phyloP scores from a whole-genome alignment of 2,797 vertebrate genomes.

The Rhinella marina region DNA sequence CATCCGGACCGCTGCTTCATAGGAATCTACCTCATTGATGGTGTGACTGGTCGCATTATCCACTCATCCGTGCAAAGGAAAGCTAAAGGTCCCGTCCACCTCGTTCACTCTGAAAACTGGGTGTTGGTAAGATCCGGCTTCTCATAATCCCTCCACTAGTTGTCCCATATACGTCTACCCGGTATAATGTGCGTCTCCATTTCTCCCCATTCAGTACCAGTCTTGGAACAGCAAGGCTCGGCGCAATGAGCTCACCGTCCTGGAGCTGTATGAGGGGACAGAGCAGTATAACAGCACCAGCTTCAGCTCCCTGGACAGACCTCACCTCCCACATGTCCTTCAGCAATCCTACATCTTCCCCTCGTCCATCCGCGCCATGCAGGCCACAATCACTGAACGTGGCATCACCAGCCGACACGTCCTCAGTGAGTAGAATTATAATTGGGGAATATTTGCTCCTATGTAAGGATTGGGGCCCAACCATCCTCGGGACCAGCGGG shows the following conservation, averaged over 20 bases:
- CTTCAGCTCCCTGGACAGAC: conserved; percentile 96
- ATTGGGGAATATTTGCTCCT: neutral
- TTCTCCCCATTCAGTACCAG: conserved; percentile 79
- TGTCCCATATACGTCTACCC: neutral
- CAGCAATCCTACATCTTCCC: conserved; percentile 99
- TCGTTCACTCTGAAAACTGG: conserved; percentile 98
- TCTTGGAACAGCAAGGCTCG: conserved; percentile 98
- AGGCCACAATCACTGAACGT: conserved; percentile 95
- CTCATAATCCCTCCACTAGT: no score
- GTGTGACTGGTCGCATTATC: conserved; percentile 93
- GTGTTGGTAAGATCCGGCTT: conserved; percentile 85
- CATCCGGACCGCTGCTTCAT: conserved; percentile 94
- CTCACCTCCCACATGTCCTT: conserved; percentile 88
- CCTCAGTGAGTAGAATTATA: conserved; percentile 79
- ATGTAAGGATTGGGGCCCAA: no score
- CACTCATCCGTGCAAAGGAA: conserved; percentile 93
- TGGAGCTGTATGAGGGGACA: conserved; percentile 95
- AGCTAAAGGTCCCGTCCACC: conserved; percentile 90
- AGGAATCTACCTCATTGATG: conserved; percentile 90
- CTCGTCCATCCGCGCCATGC: conserved; percentile 91
- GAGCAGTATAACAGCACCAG: conserved; percentile 96
- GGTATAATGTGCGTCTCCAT: no score
- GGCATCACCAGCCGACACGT: conserved; percentile 98
- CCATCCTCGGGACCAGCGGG: no score
- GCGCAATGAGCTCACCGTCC: conserved; percentile 90